phyloP scores from a whole-genome alignment of 2,113 vertebrate species.

The Epinephelus moara region DNA sequence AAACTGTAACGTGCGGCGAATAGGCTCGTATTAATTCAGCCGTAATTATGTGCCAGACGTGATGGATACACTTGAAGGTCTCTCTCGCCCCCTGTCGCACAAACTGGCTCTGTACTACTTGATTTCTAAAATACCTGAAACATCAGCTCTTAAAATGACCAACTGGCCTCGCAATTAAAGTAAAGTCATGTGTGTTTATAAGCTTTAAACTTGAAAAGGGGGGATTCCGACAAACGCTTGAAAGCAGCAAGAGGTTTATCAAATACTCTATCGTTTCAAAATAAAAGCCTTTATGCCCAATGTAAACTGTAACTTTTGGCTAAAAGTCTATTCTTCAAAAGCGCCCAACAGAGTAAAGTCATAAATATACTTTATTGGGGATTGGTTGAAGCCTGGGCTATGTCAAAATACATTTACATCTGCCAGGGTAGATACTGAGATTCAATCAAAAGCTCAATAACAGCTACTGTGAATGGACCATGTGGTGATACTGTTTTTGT shows the following conservation, averaged over 20 bases:
- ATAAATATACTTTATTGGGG: neutral
- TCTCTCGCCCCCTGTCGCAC: constrained; percentile 59
- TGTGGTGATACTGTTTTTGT: neutral
- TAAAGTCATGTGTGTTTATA: neutral
- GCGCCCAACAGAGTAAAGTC: neutral
- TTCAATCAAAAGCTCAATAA: neutral
- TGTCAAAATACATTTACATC: neutral
- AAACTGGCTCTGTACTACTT: neutral
- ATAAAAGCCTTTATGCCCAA: neutral
- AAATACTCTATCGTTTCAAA: neutral
- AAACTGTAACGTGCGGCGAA: neutral
- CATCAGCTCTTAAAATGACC: too few relatives aligned
- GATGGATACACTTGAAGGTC: neutral
- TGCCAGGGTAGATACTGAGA: too few relatives aligned
- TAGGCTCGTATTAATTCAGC: neutral
- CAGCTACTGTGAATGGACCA: neutral
- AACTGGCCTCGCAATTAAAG: neutral
- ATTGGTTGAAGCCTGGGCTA: neutral
- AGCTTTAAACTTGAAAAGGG: rapidly evolving
- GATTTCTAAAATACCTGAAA: neutral
- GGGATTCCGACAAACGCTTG: neutral
- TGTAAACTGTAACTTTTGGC: neutral
- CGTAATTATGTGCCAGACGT: neutral
- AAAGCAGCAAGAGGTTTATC: neutral
- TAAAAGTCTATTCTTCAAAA: neutral